Evolutionary conservation across 2,113 vertebrate species (phyloP).

Genomic region (Rattus rattus): DNA sequence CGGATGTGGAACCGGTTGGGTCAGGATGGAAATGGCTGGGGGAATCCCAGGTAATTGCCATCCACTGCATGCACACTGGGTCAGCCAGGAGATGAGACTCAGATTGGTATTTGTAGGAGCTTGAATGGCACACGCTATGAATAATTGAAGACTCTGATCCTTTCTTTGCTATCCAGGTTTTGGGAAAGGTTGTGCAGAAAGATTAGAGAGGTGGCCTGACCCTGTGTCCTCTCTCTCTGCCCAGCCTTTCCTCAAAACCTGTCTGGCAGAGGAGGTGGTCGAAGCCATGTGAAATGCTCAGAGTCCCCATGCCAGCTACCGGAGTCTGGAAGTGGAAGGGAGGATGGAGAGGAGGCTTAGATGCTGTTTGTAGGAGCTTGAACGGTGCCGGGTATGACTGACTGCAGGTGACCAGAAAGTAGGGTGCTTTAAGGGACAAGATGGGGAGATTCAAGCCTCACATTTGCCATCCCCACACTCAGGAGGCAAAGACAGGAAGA

Average conservation of each 20-base stretch:
- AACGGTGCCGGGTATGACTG: neutral
- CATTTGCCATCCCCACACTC: neutral
- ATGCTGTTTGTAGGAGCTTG: neutral
- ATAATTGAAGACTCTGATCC: too few relatives aligned
- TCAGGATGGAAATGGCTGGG: neutral
- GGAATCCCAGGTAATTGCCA: neutral
- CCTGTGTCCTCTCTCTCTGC: neutral
- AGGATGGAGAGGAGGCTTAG: neutral
- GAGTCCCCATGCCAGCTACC: fast-evolving
- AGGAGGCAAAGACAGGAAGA: neutral
- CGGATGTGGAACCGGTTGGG: neutral
- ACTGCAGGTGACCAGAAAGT: neutral
- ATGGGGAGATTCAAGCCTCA: neutral
- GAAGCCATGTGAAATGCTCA: neutral
- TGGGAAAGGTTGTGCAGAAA: too few relatives aligned
- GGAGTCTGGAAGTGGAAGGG: neutral
- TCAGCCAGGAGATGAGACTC: neutral
- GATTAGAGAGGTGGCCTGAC: fast-evolving
- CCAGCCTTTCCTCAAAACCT: neutral
- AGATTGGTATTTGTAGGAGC: too few relatives aligned
- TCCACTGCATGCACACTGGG: neutral
- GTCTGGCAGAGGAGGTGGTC: neutral
- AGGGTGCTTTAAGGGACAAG: neutral
- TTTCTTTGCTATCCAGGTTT: too few relatives aligned
- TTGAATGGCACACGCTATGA: too few relatives aligned